Conservation (phyloP, 2,797 vertebrate species). For the Euphonia xanthogaster region DNA sequence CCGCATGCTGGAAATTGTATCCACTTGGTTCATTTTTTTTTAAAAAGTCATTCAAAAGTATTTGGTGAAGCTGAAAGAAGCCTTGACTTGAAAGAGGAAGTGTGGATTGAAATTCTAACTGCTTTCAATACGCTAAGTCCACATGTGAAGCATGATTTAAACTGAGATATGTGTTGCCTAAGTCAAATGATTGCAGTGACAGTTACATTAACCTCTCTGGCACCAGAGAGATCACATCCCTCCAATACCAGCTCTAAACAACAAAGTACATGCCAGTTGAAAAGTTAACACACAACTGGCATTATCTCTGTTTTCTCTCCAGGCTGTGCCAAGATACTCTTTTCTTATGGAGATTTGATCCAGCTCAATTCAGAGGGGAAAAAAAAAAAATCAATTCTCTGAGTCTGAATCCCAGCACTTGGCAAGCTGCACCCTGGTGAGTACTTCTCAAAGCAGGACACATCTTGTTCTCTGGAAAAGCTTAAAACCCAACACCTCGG, state of each 20-base stretch:
- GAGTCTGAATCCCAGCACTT: neutral
- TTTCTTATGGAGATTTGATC: neutral
- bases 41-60: neutral
- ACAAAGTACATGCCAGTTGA: neutral
- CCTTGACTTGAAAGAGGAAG: conserved; percentile 35
- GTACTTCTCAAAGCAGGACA: conserved; percentile 36
- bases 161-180: conserved; percentile 10
- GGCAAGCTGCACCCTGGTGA: neutral
- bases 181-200: conserved; percentile 14
- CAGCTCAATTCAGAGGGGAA: neutral
- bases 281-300: conserved; percentile 21
- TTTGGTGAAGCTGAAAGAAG: conserved; percentile 9
- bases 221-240: neutral
- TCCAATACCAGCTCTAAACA: neutral
- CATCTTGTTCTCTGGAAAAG: conserved; percentile 36
- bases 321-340: conserved; percentile 8
- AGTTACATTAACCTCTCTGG: conserved; percentile 36
- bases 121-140: conserved; percentile 18
- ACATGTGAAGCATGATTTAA: conserved; percentile 52
- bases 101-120: conserved; percentile 29
- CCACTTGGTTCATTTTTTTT: neutral
- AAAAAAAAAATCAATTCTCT: neutral
- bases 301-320: conserved; percentile 19
- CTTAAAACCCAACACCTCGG: conserved; percentile 42
- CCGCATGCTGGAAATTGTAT: neutral